Evolutionary conservation across 2,113 vertebrate genomes (phyloP).

Genomic region (Balaenoptera acutorostrata): DNA sequence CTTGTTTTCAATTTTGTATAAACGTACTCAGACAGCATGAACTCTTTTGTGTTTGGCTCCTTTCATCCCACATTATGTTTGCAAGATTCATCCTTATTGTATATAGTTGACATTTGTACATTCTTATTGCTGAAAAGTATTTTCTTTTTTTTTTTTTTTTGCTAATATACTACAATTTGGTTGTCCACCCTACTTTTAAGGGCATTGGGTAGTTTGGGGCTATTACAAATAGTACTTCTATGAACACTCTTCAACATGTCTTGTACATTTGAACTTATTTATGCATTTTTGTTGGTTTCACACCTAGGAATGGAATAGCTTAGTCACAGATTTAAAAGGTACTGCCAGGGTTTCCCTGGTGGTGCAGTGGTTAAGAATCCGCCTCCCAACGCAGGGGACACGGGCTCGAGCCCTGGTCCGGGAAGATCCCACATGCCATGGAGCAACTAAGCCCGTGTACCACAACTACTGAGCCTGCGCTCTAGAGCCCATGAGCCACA

Average conservation of each 20-base stretch:
- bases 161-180: neutral
- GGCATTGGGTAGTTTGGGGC: neutral
- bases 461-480: no score
- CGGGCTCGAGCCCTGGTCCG: no score
- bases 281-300: neutral
- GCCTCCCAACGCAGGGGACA: no score
- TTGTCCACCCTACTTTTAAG: neutral
- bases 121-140: neutral
- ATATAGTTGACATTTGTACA: neutral
- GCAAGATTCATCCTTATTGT: neutral
- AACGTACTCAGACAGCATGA: neutral
- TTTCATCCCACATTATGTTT: neutral
- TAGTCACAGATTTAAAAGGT: neutral
- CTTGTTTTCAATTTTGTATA: neutral
- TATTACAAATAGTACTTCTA: neutral
- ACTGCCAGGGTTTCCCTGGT: neutral
- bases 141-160: neutral
- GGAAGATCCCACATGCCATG: no score
- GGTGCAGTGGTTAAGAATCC: no score
- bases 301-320: neutral
- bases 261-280: neutral
- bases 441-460: no score
- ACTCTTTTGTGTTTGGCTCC: neutral
- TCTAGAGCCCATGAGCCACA: no score
- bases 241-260: neutral